Evolutionary conservation across 2,797 vertebrate species (phyloP), one percentile per base, ranked within the genome.

Genomic region (Eutrigla gurnardus): DNA sequence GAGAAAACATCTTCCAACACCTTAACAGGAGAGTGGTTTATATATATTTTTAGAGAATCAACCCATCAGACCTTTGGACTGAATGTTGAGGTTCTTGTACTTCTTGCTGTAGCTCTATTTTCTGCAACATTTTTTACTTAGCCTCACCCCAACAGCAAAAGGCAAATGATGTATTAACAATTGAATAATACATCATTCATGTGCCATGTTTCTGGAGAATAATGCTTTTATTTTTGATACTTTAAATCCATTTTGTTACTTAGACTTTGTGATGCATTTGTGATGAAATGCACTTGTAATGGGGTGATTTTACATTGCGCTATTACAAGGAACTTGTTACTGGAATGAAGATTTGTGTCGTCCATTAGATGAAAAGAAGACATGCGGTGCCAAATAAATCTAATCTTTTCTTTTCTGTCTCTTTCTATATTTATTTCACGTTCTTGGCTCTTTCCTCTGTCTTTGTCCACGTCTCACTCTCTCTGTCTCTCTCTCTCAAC

Each of bases 341-440:
- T 25, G 25, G 2, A 65, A 40, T 65, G 62, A 15, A 13, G 39
- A 25, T 49, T 4, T 18, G 47, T 18, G 17, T 25, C 4, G 18
- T 58, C 45, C 3, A 6, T 46, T 1, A 9, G 4, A 32, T 0
- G 0, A 45, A 59, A 59, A 7, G 10, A 50, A 14, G 36, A 52
- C 46, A 36, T 63, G 14, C 0, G 0, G 6, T 3, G 17, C 13
- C 17, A 63, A 35, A 46, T 65, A 3, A 1, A 47, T 73, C 61
- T 74, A 77, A 86, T 70, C 57, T 18, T 65, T 35, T 67, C 36
- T 67, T 49, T 69, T 25, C 7, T 47, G 15, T 49, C 7, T 15
- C 10, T 43, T 35, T 67, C 40, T 45, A 3, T 47, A 49, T 53
- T 35, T 17, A 25, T 61, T 7, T 52, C 5, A 39, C 10, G 57